Percentiles rank a stretch among this genome's conserved stretches.
phyloP scores from a whole-genome alignment of 2,113 vertebrate species.

The Oostethus manadensis region DNA sequence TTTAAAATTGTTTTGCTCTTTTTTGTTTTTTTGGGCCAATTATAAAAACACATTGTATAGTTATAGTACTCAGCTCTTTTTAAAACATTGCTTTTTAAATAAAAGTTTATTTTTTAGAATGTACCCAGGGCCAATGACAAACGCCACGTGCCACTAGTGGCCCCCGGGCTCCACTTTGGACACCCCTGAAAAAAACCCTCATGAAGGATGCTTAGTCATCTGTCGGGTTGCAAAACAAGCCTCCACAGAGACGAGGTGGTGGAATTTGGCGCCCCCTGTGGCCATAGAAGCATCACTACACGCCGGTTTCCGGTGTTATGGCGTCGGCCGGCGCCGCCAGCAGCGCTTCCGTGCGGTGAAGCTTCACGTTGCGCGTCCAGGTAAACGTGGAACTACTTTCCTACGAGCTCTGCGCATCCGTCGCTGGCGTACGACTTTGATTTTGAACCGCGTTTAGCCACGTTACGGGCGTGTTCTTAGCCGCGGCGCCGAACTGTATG shows the following conservation, averaged over 20 bases:
- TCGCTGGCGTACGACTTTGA: not conserved
- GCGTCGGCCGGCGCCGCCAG: constrained; percentile 60
- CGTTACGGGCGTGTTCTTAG: not conserved
- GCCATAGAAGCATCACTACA: not conserved
- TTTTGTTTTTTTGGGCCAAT: too few relatives aligned
- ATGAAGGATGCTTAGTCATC: too few relatives aligned
- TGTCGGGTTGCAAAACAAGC: too few relatives aligned
- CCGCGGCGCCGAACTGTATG: not conserved
- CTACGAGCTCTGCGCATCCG: not conserved
- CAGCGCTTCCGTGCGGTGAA: constrained; percentile 33
- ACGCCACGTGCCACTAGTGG: too few relatives aligned
- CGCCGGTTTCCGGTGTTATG: constrained; percentile 76
- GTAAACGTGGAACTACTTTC: constrained; percentile 21
- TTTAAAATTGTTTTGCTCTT: too few relatives aligned
- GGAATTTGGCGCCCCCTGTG: constrained; percentile 43
- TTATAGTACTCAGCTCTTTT: too few relatives aligned
- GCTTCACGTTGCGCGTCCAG: constrained; percentile 20
- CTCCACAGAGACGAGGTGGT: not conserved
- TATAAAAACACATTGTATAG: too few relatives aligned
- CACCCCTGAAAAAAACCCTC: too few relatives aligned
- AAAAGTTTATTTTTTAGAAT: too few relatives aligned
- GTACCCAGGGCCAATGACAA: too few relatives aligned
- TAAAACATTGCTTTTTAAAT: too few relatives aligned
- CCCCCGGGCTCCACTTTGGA: too few relatives aligned
- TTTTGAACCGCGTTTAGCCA: not conserved